Percentiles rank a stretch among this genome's conserved stretches.
phyloP scores from a whole-genome alignment of 1,140 invertebrate species.

The silkworm (Bombyx mori) region DNA sequence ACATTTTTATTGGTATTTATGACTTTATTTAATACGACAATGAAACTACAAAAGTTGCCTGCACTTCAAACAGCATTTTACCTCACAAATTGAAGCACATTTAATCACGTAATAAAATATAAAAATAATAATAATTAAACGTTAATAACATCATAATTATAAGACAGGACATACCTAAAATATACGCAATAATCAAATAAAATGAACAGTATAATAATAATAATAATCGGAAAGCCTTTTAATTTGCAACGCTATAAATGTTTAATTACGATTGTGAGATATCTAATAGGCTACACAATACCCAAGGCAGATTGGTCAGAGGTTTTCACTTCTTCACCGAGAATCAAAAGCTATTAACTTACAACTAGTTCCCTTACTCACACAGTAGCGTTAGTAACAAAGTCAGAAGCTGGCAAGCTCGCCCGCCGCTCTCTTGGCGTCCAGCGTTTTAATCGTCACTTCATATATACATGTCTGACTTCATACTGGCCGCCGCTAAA shows the following conservation, averaged over 20 bases:
- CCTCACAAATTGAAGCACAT: slow-evolving; percentile 64
- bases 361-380: slow-evolving; percentile 50
- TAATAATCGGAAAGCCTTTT: slow-evolving; percentile 51
- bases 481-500: slow-evolving; percentile 23
- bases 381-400: slow-evolving; percentile 44
- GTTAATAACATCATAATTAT: slow-evolving; percentile 40
- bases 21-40: slow-evolving; percentile 70
- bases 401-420: slow-evolving; percentile 52
- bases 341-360: slow-evolving; percentile 55
- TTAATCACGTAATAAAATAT: slow-evolving; percentile 57
- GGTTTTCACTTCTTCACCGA: slow-evolving; percentile 53
- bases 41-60: slow-evolving; percentile 71
- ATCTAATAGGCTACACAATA: slow-evolving; percentile 62
- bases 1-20: slow-evolving; percentile 54
- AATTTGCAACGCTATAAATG: slow-evolving; percentile 57
- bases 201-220: slow-evolving; percentile 37
- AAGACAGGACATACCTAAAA: slow-evolving; percentile 22
- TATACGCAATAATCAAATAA: slow-evolving; percentile 4
- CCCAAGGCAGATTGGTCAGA: slow-evolving; percentile 67
- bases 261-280: slow-evolving; percentile 55
- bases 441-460: slow-evolving; percentile 38
- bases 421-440: slow-evolving; percentile 31
- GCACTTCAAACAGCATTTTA: slow-evolving; percentile 65
- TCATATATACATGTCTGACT: slow-evolving; percentile 57
- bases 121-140: slow-evolving; percentile 37